Evolutionary conservation across 2,113 vertebrate genomes (phyloP).

Genomic region (Mastomys natalensis): DNA sequence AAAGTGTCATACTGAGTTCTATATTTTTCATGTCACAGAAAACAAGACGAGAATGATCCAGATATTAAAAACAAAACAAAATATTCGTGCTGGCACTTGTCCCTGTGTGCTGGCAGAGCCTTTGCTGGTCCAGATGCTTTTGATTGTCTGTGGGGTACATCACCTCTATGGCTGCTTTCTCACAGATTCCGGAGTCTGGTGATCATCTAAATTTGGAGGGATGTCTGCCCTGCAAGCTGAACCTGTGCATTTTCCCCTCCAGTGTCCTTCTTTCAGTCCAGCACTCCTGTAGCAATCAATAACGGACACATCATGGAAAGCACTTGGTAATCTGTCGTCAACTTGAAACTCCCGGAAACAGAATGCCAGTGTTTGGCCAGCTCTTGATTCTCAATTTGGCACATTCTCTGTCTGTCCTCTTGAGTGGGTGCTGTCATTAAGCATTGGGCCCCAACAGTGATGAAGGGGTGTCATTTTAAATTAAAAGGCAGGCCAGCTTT

Average conservation of each 20-base stretch:
- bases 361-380: not conserved
- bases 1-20: not conserved
- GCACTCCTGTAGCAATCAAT: not conserved
- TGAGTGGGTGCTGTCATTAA: not conserved
- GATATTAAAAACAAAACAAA: not conserved
- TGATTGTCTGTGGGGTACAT: rapidly evolving
- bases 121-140: not conserved
- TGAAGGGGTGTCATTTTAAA: not conserved
- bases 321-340: not conserved
- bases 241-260: not conserved
- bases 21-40: not conserved
- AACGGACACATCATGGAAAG: rapidly evolving
- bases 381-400: not conserved
- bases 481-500: not conserved
- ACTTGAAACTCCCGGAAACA: conserved; percentile 15
- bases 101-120: not conserved
- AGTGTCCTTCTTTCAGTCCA: not conserved
- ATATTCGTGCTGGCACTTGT: not conserved
- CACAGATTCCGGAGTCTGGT: not conserved
- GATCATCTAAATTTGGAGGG: not conserved
- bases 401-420: not conserved
- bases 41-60: not conserved
- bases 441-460: not conserved
- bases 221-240: not conserved
- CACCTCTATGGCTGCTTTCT: not conserved